These are phyloP conservation scores for Barbus barbus DNA, from an alignment of 2,113 vertebrate species.

Conservation along the genomic window DNA sequence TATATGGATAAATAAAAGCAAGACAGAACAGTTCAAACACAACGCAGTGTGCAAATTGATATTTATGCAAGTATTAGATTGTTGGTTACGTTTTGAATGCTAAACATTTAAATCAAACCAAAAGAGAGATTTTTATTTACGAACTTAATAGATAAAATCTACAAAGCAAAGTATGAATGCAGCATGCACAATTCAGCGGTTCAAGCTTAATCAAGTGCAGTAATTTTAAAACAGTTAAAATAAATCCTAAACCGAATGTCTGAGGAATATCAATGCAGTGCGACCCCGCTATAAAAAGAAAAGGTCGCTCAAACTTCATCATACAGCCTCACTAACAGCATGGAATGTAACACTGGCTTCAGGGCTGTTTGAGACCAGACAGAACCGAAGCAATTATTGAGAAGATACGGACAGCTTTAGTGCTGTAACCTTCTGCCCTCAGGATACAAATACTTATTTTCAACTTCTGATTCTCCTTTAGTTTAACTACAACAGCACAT, in stretches of 20 bases:
- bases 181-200: too few relatives aligned
- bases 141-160: constrained; percentile 39
- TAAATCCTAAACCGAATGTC: not conserved
- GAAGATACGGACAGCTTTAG: not conserved
- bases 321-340: not conserved
- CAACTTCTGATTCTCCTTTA: not conserved
- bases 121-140: too few relatives aligned
- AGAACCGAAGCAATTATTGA: not conserved
- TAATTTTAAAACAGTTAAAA: not conserved
- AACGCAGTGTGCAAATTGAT: constrained; percentile 20
- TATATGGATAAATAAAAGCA: too few relatives aligned
- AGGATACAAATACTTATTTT: not conserved
- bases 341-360: not conserved
- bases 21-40: not conserved
- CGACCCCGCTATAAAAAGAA: too few relatives aligned
- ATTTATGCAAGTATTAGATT: too few relatives aligned
- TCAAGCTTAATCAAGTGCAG: not conserved
- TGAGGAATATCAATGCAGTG: constrained; percentile 44
- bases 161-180: too few relatives aligned
- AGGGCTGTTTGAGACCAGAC: not conserved
- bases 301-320: too few relatives aligned
- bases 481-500: not conserved
- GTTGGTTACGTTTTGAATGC: too few relatives aligned
- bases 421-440: not conserved
- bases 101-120: too few relatives aligned